Percentiles rank a stretch among this genome's conserved stretches.
phyloP scores from a whole-genome alignment of 92 coral and sea anemone species.

The Parazoanthus swiftii region DNA sequence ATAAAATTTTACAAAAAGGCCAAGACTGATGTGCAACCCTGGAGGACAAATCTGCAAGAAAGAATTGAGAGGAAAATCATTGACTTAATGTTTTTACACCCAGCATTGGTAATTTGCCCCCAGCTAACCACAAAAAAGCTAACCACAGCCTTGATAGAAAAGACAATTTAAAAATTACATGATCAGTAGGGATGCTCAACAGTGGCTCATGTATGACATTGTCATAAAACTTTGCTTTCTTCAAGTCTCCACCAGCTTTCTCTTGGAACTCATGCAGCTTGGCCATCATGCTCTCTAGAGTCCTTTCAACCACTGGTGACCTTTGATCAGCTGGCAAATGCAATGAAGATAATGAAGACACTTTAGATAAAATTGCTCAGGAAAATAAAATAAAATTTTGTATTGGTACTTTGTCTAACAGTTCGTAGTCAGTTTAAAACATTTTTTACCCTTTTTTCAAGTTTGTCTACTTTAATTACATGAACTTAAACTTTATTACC shows the following conservation, averaged over 20 bases:
- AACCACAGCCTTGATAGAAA: neutral
- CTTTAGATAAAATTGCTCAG: no score
- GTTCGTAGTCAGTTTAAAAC: no score
- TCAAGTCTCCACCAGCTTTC: neutral
- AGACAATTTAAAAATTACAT: slow-evolving; percentile 8
- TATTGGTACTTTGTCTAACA: no score
- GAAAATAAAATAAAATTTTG: no score
- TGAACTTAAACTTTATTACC: neutral
- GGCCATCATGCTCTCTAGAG: neutral
- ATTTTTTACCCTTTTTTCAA: no score
- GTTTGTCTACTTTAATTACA: no score
- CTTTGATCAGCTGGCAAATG: neutral
- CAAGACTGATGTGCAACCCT: slow-evolving; percentile 4
- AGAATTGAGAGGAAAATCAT: neutral
- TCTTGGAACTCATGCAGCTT: slow-evolving; percentile 19
- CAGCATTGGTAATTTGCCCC: neutral
- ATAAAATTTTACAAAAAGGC: no score
- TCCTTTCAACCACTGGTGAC: neutral
- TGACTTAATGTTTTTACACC: neutral
- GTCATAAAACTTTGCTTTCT: slow-evolving; percentile 19
- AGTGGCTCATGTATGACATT: slow-evolving; percentile 32
- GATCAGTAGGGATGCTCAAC: slow-evolving; percentile 12
- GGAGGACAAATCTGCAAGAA: slow-evolving; percentile 12
- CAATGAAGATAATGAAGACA: no score
- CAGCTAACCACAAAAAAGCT: neutral